phyloP scores from a whole-genome alignment of 2,888 invertebrate genomes.

The Philonicus albiceps region DNA sequence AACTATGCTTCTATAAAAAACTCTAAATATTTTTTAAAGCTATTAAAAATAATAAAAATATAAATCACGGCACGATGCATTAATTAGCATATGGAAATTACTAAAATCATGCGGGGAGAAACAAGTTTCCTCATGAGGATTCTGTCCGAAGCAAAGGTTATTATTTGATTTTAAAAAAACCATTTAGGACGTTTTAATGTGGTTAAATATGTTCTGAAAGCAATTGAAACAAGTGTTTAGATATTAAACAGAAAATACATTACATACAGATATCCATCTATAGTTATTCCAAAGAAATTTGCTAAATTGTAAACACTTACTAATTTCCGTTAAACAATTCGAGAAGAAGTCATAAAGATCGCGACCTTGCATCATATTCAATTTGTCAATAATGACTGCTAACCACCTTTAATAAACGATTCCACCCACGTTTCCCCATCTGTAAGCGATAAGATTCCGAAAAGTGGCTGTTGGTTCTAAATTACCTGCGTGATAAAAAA shows the following conservation, averaged over 20 bases:
- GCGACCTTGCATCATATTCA: not conserved
- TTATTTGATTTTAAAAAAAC: not conserved
- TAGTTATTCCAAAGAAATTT: not conserved
- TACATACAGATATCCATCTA: not conserved
- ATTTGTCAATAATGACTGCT: not conserved
- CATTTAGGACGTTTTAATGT: not conserved
- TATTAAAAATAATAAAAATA: not conserved
- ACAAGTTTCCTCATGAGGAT: not conserved
- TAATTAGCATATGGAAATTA: not conserved
- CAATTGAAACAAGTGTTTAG: not conserved
- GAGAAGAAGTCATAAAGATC: not conserved
- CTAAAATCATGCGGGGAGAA: not conserved
- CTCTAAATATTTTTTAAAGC: not conserved
- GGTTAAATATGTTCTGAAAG: not conserved
- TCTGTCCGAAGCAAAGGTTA: not conserved
- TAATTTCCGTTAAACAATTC: not conserved
- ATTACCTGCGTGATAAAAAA: not conserved
- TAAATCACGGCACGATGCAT: not conserved
- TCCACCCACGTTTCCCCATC: not conserved
- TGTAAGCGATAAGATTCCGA: not conserved
- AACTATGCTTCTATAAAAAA: not conserved
- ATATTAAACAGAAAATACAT: too few relatives aligned
- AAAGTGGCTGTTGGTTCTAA: not conserved
- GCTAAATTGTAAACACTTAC: not conserved
- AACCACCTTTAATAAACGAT: not conserved